phyloP scores from a whole-genome alignment of 23 tunicate genomes.

The Clavelina lepadiformis region DNA sequence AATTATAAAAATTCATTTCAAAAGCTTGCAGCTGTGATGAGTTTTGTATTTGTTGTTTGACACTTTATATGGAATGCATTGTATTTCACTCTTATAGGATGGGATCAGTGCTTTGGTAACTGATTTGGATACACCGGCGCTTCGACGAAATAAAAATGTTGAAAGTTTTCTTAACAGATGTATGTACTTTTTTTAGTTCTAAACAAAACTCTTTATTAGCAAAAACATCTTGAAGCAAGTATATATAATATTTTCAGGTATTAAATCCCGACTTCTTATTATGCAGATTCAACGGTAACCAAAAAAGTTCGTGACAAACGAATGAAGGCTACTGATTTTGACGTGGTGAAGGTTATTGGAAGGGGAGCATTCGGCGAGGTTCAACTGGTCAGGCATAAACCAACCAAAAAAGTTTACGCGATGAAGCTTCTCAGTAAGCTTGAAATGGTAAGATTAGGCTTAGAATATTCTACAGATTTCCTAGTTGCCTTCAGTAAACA shows the following conservation, averaged over 20 bases:
- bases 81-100: slow-evolving; percentile 64
- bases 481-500: no score
- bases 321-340: slow-evolving; percentile 72
- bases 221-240: no score
- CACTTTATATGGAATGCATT: neutral
- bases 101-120: slow-evolving; percentile 75
- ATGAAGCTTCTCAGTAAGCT: slow-evolving; percentile 90
- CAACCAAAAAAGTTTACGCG: slow-evolving; percentile 80
- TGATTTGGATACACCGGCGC: slow-evolving; percentile 78
- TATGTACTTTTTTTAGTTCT: slow-evolving; percentile 30
- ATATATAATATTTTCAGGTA: no score
- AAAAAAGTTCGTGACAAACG: slow-evolving; percentile 45
- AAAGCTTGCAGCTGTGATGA: neutral
- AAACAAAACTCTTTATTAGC: no score
- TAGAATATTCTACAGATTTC: no score
- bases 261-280: neutral
- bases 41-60: neutral
- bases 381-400: slow-evolving; percentile 83
- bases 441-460: slow-evolving; percentile 94
- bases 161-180: slow-evolving; percentile 90
- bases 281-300: slow-evolving; percentile 45
- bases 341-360: slow-evolving; percentile 86
- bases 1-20: neutral
- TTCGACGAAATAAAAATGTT: slow-evolving; percentile 86
- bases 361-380: slow-evolving; percentile 98